These are phyloP conservation scores for Zosterops lateralis DNA, from an alignment of 2,113 vertebrate species.

Conservation along the genomic window DNA sequence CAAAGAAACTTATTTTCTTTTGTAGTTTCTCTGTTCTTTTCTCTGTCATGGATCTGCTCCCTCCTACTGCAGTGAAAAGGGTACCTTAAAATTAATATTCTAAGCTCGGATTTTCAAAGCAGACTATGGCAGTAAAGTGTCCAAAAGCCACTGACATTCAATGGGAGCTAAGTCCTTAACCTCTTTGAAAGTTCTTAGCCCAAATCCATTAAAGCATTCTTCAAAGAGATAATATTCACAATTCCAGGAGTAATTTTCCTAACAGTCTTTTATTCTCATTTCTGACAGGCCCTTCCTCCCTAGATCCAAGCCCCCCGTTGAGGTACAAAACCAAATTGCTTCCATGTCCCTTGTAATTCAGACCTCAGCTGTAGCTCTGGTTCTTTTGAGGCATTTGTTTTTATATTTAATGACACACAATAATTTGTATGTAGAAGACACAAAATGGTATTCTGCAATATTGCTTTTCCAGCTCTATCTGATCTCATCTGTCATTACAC, in stretches of 20 bases:
- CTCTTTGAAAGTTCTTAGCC: slow-evolving; percentile 37
- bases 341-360: neutral
- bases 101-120: slow-evolving; percentile 34
- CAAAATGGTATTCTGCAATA: neutral
- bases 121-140: neutral
- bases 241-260: slow-evolving; percentile 31
- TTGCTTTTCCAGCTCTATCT: neutral
- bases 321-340: slow-evolving; percentile 4
- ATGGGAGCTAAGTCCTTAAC: slow-evolving; percentile 1
- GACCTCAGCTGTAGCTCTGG: neutral
- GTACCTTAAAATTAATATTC: slow-evolving; percentile 24
- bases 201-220: slow-evolving; percentile 7
- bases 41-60: neutral
- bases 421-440: neutral
- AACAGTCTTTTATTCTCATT: neutral
- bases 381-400: neutral
- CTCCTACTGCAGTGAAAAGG: neutral
- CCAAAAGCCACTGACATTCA: slow-evolving; percentile 24
- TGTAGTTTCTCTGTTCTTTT: neutral
- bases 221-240: slow-evolving; percentile 42
- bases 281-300: neutral
- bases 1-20: neutral
- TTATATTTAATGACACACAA: neutral
- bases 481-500: neutral
- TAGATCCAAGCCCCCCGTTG: neutral